Percentiles rank a stretch among this genome's conserved stretches.
Conservation (phyloP, 2,888 invertebrate species). For the Cantharis rustica region DNA sequence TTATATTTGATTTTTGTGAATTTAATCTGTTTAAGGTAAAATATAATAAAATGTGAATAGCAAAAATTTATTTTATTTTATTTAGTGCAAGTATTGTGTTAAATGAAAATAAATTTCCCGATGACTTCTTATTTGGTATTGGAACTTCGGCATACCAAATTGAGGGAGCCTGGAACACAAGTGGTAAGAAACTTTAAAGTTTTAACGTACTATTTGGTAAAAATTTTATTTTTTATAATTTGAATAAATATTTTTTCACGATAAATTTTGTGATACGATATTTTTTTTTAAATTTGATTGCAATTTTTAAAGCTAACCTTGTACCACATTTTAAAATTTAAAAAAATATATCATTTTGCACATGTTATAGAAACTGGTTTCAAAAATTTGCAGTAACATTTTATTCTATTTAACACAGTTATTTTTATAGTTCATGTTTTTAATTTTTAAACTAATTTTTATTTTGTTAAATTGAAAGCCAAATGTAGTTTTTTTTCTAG, state of each 20-base stretch:
- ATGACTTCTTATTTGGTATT: constrained; percentile 46
- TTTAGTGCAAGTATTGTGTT: not conserved
- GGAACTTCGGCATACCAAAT: constrained; percentile 51
- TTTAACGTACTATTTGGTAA: too few species aligned
- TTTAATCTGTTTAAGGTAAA: not conserved
- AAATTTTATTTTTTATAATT: too few species aligned
- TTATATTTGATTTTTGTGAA: not conserved
- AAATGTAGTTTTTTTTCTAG: not conserved
- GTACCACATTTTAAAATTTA: not conserved
- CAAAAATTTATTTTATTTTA: not conserved
- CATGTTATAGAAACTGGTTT: not conserved
- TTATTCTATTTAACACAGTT: not conserved
- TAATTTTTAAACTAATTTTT: not conserved
- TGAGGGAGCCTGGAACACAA: constrained; percentile 52
- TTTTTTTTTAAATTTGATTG: not conserved
- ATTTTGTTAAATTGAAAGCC: not conserved
- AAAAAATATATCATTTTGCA: not conserved
- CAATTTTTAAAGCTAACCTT: not conserved
- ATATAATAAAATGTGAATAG: not conserved
- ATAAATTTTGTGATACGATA: too few species aligned
- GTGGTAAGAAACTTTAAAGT: constrained; percentile 34
- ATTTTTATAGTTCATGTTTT: not conserved
- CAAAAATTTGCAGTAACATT: not conserved
- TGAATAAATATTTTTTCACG: too few species aligned
- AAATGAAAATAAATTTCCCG: constrained; percentile 37